Conservation (phyloP, 2,888 invertebrate genomes). For the Tricholauxania praeusta region DNA sequence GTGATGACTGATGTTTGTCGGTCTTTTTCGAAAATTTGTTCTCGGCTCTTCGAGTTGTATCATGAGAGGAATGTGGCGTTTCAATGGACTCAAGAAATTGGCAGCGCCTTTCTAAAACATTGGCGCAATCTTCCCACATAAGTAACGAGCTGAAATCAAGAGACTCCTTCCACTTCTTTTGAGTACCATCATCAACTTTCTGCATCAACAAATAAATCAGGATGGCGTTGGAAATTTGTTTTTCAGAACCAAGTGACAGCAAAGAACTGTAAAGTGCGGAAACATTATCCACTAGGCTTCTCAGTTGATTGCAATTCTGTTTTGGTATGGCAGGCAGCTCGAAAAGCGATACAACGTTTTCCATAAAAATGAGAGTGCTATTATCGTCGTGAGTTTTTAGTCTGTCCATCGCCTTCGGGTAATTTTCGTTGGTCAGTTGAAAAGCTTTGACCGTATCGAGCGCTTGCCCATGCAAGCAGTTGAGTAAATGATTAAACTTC, state of each 20-base stretch:
- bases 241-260: conserved; percentile 31
- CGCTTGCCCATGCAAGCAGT: conserved; percentile 36
- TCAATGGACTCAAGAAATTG: conserved; percentile 38
- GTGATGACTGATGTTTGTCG: neutral
- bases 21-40: conserved; percentile 8
- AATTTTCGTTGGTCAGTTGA: conserved; percentile 40
- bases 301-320: conserved; percentile 21
- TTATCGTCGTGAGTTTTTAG: conserved; percentile 39
- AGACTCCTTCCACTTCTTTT: conserved; percentile 40
- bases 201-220: conserved; percentile 39
- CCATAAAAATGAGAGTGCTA: conserved; percentile 38
- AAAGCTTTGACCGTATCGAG: conserved; percentile 38
- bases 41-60: neutral
- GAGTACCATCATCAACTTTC: conserved; percentile 38
- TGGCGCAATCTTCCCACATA: conserved; percentile 34
- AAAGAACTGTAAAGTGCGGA: conserved; percentile 40
- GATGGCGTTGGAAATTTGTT: conserved; percentile 37
- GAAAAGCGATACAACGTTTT: conserved; percentile 33
- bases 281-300: conserved; percentile 34
- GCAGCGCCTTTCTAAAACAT: conserved; percentile 33
- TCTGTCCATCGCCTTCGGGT: conserved; percentile 33
- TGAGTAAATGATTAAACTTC: conserved; percentile 16
- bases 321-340: conserved; percentile 21
- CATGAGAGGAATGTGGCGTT: neutral
- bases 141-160: conserved; percentile 37